Base-by-base conservation (phyloP, 2,888 invertebrate species). In the Phyllotreta cruciferae region DNA sequence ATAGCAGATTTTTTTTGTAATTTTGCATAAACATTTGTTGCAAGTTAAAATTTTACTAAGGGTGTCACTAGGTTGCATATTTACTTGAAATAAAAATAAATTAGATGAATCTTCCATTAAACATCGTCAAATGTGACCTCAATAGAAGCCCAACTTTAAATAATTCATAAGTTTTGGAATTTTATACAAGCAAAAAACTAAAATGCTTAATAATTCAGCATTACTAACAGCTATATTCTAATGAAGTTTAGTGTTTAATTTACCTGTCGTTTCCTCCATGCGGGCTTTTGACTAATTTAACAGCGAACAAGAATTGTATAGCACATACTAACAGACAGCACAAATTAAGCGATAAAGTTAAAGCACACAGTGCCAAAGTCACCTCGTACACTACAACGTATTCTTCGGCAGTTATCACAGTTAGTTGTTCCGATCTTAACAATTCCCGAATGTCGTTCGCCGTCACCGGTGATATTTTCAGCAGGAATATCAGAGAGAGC, bases 291-390 rank as follows among this genome's bases (percentile, higher is more conserved):
- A 94, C 90, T 81, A 96, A 86, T 84, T 95, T 95, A 71, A 96
- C 93, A 52, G 95, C 93, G 80, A 96, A 95, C 78, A 95, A 87
- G 84, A 94, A 95, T 85, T 96, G 96, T 78, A 95, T 93, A 74
- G 94, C 92, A 85, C 96, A 96, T 76, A 96, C 94, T 73, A 96
- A 87, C 66, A 96, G 85, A 80, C 96, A 96, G 84, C 94, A 94
- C 67, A 96, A 85, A 83, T 96, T 93, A 71, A 96, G 83, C 36
- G 93, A 93, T 56, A 96, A 84, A 67, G 95, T 94, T 77, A 96
- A 86, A 64, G 94, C 93, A 79, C 94, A 92, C 77, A 96, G 84
- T 36, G 94, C 94, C 78, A 95, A 85, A 55, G 94, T 94, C 78
- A 95, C 95, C 85, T 96, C 95, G 81, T 93, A 92, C 68, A 96